Evolutionary conservation across 2,888 invertebrate species (phyloP).

Genomic region (Phragmatobia fuliginosa): DNA sequence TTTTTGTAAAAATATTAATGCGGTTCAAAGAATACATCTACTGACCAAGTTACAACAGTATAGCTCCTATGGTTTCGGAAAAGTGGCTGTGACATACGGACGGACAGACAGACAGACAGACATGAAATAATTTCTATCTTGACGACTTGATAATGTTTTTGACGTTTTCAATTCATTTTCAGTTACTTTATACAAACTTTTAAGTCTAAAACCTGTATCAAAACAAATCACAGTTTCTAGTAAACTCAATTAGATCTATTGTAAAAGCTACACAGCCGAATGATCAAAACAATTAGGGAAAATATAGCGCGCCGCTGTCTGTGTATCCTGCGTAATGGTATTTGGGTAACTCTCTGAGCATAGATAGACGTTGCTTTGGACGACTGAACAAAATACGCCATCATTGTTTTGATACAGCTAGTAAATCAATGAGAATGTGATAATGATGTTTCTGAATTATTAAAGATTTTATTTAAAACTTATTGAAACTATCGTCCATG

Average conservation of each 20-base stretch:
- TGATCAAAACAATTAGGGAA: constrained; percentile 40
- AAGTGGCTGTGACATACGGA: no score
- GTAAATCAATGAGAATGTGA: no score
- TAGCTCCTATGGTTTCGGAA: no score
- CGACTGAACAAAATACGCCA: background rate
- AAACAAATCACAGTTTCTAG: background rate
- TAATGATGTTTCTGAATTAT: no score
- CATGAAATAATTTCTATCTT: no score
- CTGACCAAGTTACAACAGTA: no score
- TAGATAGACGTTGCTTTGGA: background rate
- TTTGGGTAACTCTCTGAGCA: background rate
- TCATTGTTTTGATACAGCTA: background rate
- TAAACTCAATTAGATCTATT: constrained; percentile 11
- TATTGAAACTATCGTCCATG: no score
- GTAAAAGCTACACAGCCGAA: constrained; percentile 24
- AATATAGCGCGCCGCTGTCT: constrained; percentile 23
- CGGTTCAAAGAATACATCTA: no score
- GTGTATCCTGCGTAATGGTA: background rate
- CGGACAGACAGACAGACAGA: no score
- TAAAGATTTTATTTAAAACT: no score
- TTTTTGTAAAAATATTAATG: no score
- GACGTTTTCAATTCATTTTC: background rate
- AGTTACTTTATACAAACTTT: background rate
- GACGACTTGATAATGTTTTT: background rate
- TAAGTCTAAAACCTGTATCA: background rate